phyloP scores from a whole-genome alignment of 2,888 invertebrate species.

The Leptopterna dolabrata region DNA sequence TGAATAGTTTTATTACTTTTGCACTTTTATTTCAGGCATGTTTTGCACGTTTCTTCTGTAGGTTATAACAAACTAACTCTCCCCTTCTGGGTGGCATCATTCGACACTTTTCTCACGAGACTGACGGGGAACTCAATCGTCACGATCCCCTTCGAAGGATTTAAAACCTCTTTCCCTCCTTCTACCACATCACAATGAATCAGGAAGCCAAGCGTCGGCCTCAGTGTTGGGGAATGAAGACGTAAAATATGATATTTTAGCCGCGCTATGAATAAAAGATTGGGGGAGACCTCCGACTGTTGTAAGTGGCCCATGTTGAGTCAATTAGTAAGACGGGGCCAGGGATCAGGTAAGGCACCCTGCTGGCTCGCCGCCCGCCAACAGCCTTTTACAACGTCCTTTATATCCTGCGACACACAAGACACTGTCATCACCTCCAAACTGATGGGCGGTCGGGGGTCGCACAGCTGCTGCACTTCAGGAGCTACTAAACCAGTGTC shows the following conservation, averaged over 20 bases:
- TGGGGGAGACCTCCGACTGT: slow-evolving; percentile 16
- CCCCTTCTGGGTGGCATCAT: no score
- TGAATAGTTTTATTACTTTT: no score
- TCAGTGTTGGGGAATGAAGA: slow-evolving; percentile 46
- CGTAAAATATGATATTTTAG: slow-evolving; percentile 49
- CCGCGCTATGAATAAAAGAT: slow-evolving; percentile 52
- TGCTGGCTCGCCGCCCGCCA: slow-evolving; percentile 45
- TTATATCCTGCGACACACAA: slow-evolving; percentile 47
- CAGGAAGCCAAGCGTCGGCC: slow-evolving; percentile 9
- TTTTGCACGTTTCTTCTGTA: no score
- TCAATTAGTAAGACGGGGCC: slow-evolving; percentile 42
- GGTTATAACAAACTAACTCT: no score
- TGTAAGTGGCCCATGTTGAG: slow-evolving; percentile 48
- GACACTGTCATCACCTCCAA: slow-evolving; percentile 47
- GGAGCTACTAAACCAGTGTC: not conserved
- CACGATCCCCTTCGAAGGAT: not conserved
- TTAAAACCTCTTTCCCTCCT: not conserved
- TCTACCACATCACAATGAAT: slow-evolving; percentile 15
- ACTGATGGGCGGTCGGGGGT: slow-evolving; percentile 16
- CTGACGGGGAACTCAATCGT: not conserved
- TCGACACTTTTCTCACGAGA: not conserved
- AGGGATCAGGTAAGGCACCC: slow-evolving; percentile 49
- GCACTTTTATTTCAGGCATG: no score
- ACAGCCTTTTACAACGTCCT: slow-evolving; percentile 30
- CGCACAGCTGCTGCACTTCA: slow-evolving; percentile 25